Evolutionary conservation across 2,888 invertebrate species (phyloP), one percentile per base, ranked within the genome.

Genomic region (Cephus runcator): DNA sequence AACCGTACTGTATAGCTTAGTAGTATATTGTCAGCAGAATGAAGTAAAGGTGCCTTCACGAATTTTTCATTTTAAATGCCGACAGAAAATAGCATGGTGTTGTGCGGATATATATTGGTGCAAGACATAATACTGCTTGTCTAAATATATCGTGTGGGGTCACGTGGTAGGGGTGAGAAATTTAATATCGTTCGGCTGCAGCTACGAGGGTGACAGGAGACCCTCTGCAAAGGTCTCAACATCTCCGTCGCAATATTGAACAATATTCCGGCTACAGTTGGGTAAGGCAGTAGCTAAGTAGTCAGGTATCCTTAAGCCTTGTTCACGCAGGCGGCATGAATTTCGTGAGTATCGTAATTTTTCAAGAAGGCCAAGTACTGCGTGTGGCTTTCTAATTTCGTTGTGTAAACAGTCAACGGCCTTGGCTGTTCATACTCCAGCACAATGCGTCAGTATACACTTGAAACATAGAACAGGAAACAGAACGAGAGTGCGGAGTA

Each of bases 101-200:
- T 23, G 23, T 1, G 56, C 56, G 23, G 0, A 6, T 56, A 9
- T 9, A 23, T 56, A 56, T 56, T 23, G 23, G 23, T 23, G 56
- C 23, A 9, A 9, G 23, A 56, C 23, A 56, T 9, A 56, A 56
- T 56, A 56, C 56, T 56, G 56, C 9, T 56, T 56, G 56, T 23
- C 56, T 56, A 56, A 56, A 56, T 56, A 56, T 56, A 56, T 56
- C 56, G 56, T 23, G 56, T 1, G 9, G 1, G 56, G 56, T 23
- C 56, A 23, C 71, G 12, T 34, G 15, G 31, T 33, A 9, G 71
- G 71, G 23, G 31, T 71, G 33, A 71, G 71, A 71, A 71, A 71
- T 71, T 71, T 71, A 71, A 71, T 71, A 71, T 71, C 71, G 71
- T 71, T 71, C 23, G 56, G 23, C 23, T 56, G 56, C 23, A 56